phyloP scores from a whole-genome alignment of 2,797 vertebrate genomes.

The Karalla daura region DNA sequence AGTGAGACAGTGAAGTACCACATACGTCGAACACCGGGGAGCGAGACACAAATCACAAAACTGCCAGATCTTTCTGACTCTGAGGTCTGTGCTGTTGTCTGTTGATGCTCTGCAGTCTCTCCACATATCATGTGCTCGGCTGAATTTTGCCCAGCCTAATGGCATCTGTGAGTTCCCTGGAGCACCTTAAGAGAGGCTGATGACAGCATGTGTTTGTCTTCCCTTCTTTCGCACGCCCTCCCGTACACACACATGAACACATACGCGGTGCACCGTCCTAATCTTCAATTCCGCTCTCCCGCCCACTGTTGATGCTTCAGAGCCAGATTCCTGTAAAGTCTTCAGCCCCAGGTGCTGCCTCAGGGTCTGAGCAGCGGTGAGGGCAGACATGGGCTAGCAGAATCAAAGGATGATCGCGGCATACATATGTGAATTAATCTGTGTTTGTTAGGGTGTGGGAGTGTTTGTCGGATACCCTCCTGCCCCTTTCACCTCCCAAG shows the following conservation, averaged over 20 bases:
- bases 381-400: conserved; percentile 34
- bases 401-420: conserved; percentile 60
- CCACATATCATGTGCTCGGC: conserved; percentile 46
- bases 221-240: conserved; percentile 22
- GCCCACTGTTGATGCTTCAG: conserved; percentile 42
- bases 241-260: conserved; percentile 21
- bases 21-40: conserved; percentile 16
- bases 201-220: conserved; percentile 58
- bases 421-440: conserved; percentile 59
- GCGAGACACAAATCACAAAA: conserved; percentile 30
- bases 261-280: conserved; percentile 33
- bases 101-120: conserved; percentile 47
- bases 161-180: conserved; percentile 61
- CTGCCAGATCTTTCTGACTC: conserved; percentile 37
- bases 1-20: conserved; percentile 3
- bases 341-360: conserved; percentile 69
- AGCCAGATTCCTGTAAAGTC: conserved; percentile 63
- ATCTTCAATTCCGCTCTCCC: conserved; percentile 46
- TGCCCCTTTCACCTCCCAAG: conserved; percentile 7
- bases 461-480: conserved; percentile 24
- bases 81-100: conserved; percentile 21
- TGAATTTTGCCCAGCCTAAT: conserved; percentile 47
- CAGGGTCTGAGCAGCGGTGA: conserved; percentile 52
- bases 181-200: conserved; percentile 55
- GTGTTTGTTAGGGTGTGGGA: conserved; percentile 24